Conservation (phyloP, 2,797 vertebrate genomes). For the Galago senegalensis region DNA sequence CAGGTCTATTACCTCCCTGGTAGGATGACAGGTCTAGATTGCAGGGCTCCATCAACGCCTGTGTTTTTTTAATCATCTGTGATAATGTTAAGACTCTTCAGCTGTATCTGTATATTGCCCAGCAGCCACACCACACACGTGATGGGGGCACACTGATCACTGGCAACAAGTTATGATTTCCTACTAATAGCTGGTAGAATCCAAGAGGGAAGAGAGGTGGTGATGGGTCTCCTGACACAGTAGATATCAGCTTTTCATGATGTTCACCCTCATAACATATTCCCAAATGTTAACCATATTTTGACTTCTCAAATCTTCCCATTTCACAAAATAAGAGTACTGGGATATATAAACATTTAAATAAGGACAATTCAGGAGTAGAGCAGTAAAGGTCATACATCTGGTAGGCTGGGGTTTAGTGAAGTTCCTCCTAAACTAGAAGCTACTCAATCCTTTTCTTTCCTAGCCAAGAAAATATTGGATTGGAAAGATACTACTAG, state of each 20-base stretch:
- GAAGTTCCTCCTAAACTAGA: not conserved
- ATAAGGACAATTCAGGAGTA: not conserved
- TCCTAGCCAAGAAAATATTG: not conserved
- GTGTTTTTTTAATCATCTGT: not conserved
- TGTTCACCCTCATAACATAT: not conserved
- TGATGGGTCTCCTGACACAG: not conserved
- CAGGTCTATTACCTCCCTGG: not conserved
- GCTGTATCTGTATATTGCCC: not conserved
- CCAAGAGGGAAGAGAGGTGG: not conserved
- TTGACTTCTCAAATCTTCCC: not conserved
- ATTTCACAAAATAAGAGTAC: not conserved
- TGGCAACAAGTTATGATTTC: not conserved
- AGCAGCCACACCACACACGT: not conserved
- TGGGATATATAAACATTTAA: not conserved
- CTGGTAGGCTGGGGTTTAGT: not conserved
- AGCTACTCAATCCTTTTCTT: not conserved
- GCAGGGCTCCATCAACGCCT: not conserved
- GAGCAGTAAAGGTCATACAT: not conserved
- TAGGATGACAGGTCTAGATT: not conserved
- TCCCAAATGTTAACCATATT: not conserved
- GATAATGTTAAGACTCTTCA: not conserved
- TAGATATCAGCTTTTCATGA: not conserved
- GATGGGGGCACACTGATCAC: not conserved
- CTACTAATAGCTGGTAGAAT: not conserved
- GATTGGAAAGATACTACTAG: not conserved